A percentile compares a stretch with the other conserved stretches of the same genome.
phyloP scores from a whole-genome alignment of 1,140 invertebrate species.

The Papilio machaon region DNA sequence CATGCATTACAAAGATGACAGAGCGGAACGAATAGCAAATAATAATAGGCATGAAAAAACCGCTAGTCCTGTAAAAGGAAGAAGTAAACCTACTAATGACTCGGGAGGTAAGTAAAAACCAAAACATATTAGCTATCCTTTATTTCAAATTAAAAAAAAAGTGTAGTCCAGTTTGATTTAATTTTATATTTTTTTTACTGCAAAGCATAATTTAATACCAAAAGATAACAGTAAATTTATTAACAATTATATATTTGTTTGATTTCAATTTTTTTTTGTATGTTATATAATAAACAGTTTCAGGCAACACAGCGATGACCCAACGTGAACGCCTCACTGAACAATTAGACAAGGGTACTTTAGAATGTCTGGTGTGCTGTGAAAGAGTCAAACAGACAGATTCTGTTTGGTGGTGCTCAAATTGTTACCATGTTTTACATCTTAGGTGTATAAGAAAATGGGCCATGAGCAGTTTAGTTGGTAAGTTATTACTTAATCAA shows the following conservation, averaged over 20 bases:
- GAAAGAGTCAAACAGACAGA: constrained; percentile 90
- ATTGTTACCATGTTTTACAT: constrained; percentile 96
- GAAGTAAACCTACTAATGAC: constrained; percentile 38
- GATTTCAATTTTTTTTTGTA: background rate
- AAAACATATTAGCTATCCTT: background rate
- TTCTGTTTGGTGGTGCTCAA: constrained; percentile 93
- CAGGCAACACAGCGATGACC: constrained; percentile 82
- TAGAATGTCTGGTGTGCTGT: constrained; percentile 97
- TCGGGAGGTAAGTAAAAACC: constrained; percentile 37
- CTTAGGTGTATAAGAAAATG: constrained; percentile 95
- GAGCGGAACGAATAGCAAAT: constrained; percentile 33
- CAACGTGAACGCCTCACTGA: constrained; percentile 92
- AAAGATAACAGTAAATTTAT: no score
- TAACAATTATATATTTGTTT: background rate
- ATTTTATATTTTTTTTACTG: no score
- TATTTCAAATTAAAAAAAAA: no score
- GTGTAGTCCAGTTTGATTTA: no score
- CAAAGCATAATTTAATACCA: no score
- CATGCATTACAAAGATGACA: constrained; percentile 60
- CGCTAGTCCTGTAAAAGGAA: constrained; percentile 52
- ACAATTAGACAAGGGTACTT: constrained; percentile 87
- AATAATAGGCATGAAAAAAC: constrained; percentile 43
- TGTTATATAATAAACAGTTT: constrained; percentile 21
- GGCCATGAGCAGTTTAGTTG: constrained; percentile 91
- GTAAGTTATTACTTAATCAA: constrained; percentile 65